Conservation (phyloP, 92 coral and sea anemone species). For the Porites rus region DNA sequence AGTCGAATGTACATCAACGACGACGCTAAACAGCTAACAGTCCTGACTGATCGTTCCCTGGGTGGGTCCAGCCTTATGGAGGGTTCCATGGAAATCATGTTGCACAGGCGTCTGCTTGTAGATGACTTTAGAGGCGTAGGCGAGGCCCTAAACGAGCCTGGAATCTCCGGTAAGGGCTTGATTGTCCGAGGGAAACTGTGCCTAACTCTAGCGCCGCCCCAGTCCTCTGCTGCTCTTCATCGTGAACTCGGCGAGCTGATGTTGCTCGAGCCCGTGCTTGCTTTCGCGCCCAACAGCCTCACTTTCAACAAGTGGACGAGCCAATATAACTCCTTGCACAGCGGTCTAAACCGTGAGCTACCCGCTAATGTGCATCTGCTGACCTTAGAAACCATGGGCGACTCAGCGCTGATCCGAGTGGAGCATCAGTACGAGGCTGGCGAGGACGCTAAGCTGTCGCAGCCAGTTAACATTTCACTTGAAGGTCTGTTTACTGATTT, state of each 20-base stretch:
- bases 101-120: slow-evolving; percentile 90
- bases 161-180: slow-evolving; percentile 86
- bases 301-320: slow-evolving; percentile 75
- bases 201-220: slow-evolving; percentile 82
- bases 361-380: slow-evolving; percentile 91
- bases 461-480: slow-evolving; percentile 84
- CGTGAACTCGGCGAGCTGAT: slow-evolving; percentile 88
- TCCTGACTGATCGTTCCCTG: slow-evolving; percentile 95
- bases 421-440: slow-evolving; percentile 94
- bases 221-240: slow-evolving; percentile 85
- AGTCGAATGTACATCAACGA: slow-evolving; percentile 92
- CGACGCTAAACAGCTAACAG: slow-evolving; percentile 77
- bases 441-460: slow-evolving; percentile 91
- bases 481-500: slow-evolving; percentile 83
- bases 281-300: slow-evolving; percentile 77
- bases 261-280: slow-evolving; percentile 80
- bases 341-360: slow-evolving; percentile 82
- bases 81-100: slow-evolving; percentile 95
- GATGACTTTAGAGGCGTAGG: slow-evolving; percentile 93
- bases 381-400: slow-evolving; percentile 85
- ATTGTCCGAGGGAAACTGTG: slow-evolving; percentile 91
- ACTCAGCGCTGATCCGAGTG: slow-evolving; percentile 81
- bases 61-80: slow-evolving; percentile 95
- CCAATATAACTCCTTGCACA: slow-evolving; percentile 78
- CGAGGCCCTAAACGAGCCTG: slow-evolving; percentile 92